Conservation (phyloP, 2,797 vertebrate genomes). For the Mormyrus proboscirostris region DNA sequence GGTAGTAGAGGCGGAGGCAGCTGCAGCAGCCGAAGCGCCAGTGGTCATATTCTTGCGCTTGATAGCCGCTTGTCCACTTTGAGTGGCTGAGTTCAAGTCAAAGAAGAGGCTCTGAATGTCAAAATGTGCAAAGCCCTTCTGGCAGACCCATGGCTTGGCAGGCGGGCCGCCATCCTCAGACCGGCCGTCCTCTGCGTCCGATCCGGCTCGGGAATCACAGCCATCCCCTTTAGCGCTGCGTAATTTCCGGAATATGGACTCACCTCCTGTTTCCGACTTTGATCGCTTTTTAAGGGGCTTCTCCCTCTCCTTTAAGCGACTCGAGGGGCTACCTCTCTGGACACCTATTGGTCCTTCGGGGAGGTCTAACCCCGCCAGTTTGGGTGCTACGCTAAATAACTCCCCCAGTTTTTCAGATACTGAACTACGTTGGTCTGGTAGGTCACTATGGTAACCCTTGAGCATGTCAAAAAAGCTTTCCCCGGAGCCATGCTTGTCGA, state of each 20-base stretch:
- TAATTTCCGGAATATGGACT: slow-evolving; percentile 95
- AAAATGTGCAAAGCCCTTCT: slow-evolving; percentile 91
- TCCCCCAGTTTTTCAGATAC: slow-evolving; percentile 80
- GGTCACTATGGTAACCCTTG: slow-evolving; percentile 84
- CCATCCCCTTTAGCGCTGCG: slow-evolving; percentile 84
- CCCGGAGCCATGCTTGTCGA: slow-evolving; percentile 93
- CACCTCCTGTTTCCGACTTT: slow-evolving; percentile 93
- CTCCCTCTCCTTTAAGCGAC: slow-evolving; percentile 90
- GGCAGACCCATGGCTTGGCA: slow-evolving; percentile 85
- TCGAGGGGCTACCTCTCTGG: slow-evolving; percentile 79
- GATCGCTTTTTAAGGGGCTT: slow-evolving; percentile 95
- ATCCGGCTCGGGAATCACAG: slow-evolving; percentile 74
- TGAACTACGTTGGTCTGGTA: slow-evolving; percentile 78
- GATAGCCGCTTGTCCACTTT: slow-evolving; percentile 83
- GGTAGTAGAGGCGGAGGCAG: slow-evolving; percentile 66
- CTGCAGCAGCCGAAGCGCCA: slow-evolving; percentile 71
- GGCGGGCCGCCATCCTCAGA: slow-evolving; percentile 74
- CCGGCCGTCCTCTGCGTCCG: slow-evolving; percentile 85
- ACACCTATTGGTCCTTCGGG: slow-evolving; percentile 75
- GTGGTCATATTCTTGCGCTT: slow-evolving; percentile 98
- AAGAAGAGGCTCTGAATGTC: slow-evolving; percentile 93
- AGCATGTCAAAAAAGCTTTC: slow-evolving; percentile 95
- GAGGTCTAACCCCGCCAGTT: slow-evolving; percentile 85
- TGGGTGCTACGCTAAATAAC: slow-evolving; percentile 80
- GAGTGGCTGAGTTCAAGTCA: slow-evolving; percentile 85